Percentiles rank a stretch among this genome's conserved stretches.
phyloP scores from a whole-genome alignment of 2,888 invertebrate genomes.

The Labia minor region DNA sequence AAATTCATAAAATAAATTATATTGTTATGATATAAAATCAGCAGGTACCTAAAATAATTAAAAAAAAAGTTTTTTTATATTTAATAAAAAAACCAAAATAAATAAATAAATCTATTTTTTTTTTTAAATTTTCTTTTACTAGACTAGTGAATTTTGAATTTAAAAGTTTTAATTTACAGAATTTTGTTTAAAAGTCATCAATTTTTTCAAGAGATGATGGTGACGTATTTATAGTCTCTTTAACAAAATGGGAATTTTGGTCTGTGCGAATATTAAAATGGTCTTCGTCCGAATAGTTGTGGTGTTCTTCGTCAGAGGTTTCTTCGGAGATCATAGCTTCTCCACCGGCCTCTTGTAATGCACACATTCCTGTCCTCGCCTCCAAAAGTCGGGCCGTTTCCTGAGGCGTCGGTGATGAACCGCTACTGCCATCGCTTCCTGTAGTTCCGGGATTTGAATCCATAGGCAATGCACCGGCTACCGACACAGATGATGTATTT shows the following conservation, averaged over 20 bases:
- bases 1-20: too few relatives aligned
- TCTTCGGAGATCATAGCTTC: conserved; percentile 33
- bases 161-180: too few relatives aligned
- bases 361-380: not conserved
- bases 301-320: conserved; percentile 30
- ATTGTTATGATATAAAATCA: too few relatives aligned
- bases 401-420: not conserved
- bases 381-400: conserved; percentile 18
- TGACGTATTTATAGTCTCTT: not conserved
- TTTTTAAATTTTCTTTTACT: too few relatives aligned
- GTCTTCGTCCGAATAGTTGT: conserved; percentile 21
- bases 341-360: conserved; percentile 29
- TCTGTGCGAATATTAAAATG: conserved; percentile 24
- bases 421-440: conserved; percentile 21
- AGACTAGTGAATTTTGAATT: too few relatives aligned
- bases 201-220: not conserved
- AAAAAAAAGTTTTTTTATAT: too few relatives aligned
- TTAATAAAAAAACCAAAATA: too few relatives aligned
- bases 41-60: too few relatives aligned
- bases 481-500: not conserved
- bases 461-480: not conserved
- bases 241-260: conserved; percentile 13
- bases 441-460: not conserved
- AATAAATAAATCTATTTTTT: too few relatives aligned
- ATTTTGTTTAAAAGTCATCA: not conserved